phyloP scores from a whole-genome alignment of 2,888 invertebrate species.

The Onchidella celtica region DNA sequence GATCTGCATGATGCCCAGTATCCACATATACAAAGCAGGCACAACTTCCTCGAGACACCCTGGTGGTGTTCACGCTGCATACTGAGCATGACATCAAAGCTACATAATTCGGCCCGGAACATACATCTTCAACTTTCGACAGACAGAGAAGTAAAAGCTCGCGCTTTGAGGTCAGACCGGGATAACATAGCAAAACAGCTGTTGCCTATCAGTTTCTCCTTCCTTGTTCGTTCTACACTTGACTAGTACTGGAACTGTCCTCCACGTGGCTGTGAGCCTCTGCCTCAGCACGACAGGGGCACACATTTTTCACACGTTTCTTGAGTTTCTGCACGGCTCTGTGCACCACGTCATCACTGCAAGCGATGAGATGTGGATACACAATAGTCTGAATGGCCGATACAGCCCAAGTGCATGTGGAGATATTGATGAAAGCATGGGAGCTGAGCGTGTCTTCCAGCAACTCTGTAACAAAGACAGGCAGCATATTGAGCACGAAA shows the following conservation, averaged over 20 bases:
- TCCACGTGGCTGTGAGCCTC: constrained; percentile 35
- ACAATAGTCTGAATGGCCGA: constrained; percentile 71
- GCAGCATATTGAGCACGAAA: constrained; percentile 67
- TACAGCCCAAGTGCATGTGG: constrained; percentile 69
- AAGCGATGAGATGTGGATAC: constrained; percentile 71
- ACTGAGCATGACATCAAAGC: too few species aligned
- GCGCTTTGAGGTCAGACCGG: too few species aligned
- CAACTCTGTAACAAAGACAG: constrained; percentile 68
- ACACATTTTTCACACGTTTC: neutral
- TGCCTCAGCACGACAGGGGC: constrained; percentile 14
- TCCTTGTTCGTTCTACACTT: constrained; percentile 45
- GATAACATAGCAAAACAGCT: too few species aligned
- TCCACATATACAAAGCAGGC: too few species aligned
- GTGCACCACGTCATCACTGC: constrained; percentile 66
- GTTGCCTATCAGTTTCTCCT: too few species aligned
- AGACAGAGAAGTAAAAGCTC: too few species aligned
- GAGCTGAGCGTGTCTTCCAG: constrained; percentile 58
- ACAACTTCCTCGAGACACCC: too few species aligned
- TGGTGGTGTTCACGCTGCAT: too few species aligned
- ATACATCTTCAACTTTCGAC: too few species aligned
- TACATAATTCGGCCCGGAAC: too few species aligned
- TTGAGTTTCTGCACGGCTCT: constrained; percentile 60
- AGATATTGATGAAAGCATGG: constrained; percentile 65
- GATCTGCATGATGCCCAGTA: too few species aligned
- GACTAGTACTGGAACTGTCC: constrained; percentile 56